Conservation (phyloP, 1,140 invertebrate species). For the Panulirus ornatus region DNA sequence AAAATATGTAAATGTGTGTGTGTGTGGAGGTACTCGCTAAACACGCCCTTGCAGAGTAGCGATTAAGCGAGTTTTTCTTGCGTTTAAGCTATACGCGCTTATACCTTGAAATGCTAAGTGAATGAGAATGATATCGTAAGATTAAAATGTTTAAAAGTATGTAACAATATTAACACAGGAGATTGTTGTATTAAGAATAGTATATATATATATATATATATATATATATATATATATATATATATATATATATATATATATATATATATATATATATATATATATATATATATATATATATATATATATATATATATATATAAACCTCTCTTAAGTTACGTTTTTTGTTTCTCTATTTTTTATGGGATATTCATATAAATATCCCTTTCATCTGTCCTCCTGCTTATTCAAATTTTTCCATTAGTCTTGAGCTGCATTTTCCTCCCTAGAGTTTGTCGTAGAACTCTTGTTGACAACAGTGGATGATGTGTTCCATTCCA, state of each 20-base stretch:
- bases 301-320: not conserved
- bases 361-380: not conserved
- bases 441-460: too few species aligned
- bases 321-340: not conserved
- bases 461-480: too few species aligned
- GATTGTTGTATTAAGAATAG: not conserved
- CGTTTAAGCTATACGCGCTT: not conserved
- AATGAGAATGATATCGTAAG: too few species aligned
- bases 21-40: not conserved
- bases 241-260: not conserved
- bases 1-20: not conserved
- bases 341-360: not conserved
- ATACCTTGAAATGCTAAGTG: too few species aligned
- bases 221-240: not conserved
- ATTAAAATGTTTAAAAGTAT: not conserved
- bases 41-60: not conserved
- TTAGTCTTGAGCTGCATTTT: not conserved
- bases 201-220: not conserved
- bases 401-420: too few species aligned
- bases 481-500: too few species aligned
- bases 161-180: not conserved
- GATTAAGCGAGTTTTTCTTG: not conserved
- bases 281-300: not conserved
- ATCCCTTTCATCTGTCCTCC: not conserved
- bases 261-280: not conserved